These are phyloP conservation scores for Discoglossus pictus DNA, from an alignment of 2,797 vertebrate species.

Conservation along the genomic window DNA sequence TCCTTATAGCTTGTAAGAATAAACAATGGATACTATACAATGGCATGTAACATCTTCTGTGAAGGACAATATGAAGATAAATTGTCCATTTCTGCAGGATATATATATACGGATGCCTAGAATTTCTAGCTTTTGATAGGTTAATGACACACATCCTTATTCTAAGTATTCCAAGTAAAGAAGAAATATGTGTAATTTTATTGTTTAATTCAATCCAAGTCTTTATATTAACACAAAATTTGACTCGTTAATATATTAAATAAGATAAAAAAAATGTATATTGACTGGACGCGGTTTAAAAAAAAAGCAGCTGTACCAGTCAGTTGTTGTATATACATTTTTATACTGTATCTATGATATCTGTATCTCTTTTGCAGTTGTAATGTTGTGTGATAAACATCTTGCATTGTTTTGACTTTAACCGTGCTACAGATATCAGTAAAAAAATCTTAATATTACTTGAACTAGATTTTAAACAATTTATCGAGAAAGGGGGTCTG, in stretches of 20 bases:
- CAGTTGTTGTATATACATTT: conserved; percentile 73
- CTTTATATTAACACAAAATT: conserved; percentile 56
- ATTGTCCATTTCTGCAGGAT: no score
- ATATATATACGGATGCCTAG: no score
- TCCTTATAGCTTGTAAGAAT: no score
- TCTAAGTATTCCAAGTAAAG: not conserved
- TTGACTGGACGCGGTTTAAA: conserved; percentile 72
- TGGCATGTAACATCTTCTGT: no score
- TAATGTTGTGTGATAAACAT: conserved; percentile 72
- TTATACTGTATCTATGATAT: conserved; percentile 74
- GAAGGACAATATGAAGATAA: no score
- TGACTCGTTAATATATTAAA: no score
- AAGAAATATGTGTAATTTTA: conserved; percentile 5
- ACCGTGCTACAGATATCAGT: conserved; percentile 71
- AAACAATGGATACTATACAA: no score
- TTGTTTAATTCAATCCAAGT: no score
- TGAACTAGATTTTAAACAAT: conserved; percentile 77
- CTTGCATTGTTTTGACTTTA: conserved; percentile 70
- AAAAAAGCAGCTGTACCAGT: conserved; percentile 69
- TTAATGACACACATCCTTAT: not conserved
- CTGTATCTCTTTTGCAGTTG: conserved; percentile 76
- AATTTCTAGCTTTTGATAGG: no score
- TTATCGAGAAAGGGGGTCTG: conserved; percentile 71
- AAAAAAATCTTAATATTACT: conserved; percentile 76
- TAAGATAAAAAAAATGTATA: no score